These are phyloP conservation scores for Odontamblyopus lacepedii DNA, from an alignment of 2,797 vertebrate genomes.

Conservation along the genomic window DNA sequence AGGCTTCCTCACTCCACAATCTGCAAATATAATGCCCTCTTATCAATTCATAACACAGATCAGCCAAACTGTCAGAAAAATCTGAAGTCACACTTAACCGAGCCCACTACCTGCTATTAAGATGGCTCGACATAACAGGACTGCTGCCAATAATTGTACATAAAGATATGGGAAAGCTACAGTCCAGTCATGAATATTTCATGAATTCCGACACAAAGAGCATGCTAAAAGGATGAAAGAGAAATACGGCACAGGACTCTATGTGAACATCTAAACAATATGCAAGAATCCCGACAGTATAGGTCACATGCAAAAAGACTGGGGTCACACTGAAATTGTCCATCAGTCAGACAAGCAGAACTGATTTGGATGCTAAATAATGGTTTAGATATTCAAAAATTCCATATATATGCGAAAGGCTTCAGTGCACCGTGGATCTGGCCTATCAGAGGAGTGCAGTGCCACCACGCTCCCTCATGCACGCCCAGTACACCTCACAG, in stretches of 20 bases:
- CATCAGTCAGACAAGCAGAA: constrained; percentile 99
- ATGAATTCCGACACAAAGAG: constrained; percentile 81
- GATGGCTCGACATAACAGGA: constrained; percentile 79
- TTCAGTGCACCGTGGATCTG: constrained; percentile 92
- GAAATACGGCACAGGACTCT: constrained; percentile 72
- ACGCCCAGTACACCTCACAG: constrained; percentile 79
- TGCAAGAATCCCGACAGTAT: constrained; percentile 95
- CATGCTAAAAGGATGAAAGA: constrained; percentile 82
- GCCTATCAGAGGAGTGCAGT: constrained; percentile 85
- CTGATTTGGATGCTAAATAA: constrained; percentile 99
- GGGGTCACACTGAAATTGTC: constrained; percentile 97
- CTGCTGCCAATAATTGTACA: constrained; percentile 82
- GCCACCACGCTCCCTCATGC: constrained; percentile 85
- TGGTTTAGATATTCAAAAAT: constrained; percentile 95
- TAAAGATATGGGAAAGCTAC: constrained; percentile 81
- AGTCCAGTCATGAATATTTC: constrained; percentile 82
- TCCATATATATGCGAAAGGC: constrained; percentile 98
- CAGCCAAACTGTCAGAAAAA: constrained; percentile 79
- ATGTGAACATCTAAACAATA: constrained; percentile 89
- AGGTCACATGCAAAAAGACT: constrained; percentile 94
- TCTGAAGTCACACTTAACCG: constrained; percentile 78
- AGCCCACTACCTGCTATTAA: constrained; percentile 74
- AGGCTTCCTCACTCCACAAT: constrained; percentile 56
- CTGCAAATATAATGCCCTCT: constrained; percentile 73
- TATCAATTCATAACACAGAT: constrained; percentile 76